Evolutionary conservation across 2,888 invertebrate species (phyloP), one percentile per base, ranked within the genome.

Genomic region (Timema cristinae): DNA sequence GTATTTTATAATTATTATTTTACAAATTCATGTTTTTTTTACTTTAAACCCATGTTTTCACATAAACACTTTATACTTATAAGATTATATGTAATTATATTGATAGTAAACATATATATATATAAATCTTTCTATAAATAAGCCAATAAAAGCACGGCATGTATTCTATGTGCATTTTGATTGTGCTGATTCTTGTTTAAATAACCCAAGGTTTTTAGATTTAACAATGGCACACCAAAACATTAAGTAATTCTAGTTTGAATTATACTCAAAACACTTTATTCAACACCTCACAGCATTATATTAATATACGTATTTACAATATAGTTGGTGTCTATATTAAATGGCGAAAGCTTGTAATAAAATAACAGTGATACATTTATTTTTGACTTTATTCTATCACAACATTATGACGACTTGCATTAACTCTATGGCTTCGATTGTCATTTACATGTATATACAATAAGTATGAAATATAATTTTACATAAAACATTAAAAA

Each of bases 101-200:
- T 47, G 16, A 16, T 15, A 13, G 16, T 47, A 6, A 11, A 10
- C 6, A 15, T 9, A 47, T 32, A 9, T 63, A 47, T 63, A 63
- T 13, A 32, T 47, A 16, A 47, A 16, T 32, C 11, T 63, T 63
- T 47, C 63, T 47, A 13, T 9, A 63, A 63, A 63, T 13, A 6
- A 63, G 48, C 32, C 9, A 32, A 63, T 47, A 63, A 11, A 63
- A 63, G 63, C 48, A 63, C 63, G 48, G 48, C 10, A 13, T 63
- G 48, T 13, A 11, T 32, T 63, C 32, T 63, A 63, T 63, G 63
- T 63, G 63, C 63, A 63, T 16, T 63, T 63, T 63, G 63, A 63
- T 63, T 63, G 63, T 63, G 63, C 63, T 63, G 48, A 63, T 63
- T 63, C 63, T 63, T 63, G 63, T 63, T 48, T 32, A 63, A 63